Evolutionary conservation across 2,888 invertebrate genomes (phyloP).

Genomic region (Diplolepis rosae): DNA sequence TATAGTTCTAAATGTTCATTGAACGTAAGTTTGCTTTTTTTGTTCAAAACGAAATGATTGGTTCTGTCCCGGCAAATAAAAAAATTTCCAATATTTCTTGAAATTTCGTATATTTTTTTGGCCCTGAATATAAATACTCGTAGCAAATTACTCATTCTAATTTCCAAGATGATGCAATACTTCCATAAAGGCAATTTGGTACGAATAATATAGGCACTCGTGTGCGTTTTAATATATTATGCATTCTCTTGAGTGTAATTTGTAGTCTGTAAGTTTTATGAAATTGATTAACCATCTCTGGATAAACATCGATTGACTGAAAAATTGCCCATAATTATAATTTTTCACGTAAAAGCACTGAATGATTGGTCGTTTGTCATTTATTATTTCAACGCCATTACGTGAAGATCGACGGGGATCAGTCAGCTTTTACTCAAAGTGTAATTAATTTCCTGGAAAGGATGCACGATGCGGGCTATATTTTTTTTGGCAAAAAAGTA

Average conservation of each 20-base stretch:
- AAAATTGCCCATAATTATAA: background rate
- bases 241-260: background rate
- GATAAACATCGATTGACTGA: background rate
- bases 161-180: too few relatives aligned
- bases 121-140: too few relatives aligned
- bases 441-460: background rate
- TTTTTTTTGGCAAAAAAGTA: too few relatives aligned
- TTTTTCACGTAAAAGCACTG: background rate
- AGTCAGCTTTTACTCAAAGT: background rate
- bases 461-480: too few relatives aligned
- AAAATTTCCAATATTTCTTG: too few relatives aligned
- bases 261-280: background rate
- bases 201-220: background rate
- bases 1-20: too few relatives aligned
- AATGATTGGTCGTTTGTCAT: constrained; percentile 6
- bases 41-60: too few relatives aligned
- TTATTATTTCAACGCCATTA: constrained; percentile 10
- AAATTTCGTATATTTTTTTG: too few relatives aligned
- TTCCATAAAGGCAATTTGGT: background rate
- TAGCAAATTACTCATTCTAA: too few relatives aligned
- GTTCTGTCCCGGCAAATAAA: too few relatives aligned
- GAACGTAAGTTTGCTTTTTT: too few relatives aligned
- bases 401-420: background rate
- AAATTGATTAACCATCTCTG: background rate
- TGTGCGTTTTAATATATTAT: too few relatives aligned